Conservation (phyloP, 2,113 vertebrate genomes). For the Odocoileus virginianus region DNA sequence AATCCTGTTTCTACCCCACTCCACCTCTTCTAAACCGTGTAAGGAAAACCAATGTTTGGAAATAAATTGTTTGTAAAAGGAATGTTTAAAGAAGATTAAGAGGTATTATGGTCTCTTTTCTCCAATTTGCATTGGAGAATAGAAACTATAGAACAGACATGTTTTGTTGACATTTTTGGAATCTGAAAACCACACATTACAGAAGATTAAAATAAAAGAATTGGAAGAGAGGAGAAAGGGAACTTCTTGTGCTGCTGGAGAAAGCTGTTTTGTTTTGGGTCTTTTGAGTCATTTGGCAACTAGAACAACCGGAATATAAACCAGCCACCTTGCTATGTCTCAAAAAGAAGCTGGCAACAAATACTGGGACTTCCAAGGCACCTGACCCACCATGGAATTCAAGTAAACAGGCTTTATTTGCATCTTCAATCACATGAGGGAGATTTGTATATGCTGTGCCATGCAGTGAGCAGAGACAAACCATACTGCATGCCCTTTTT, state of each 20-base stretch:
- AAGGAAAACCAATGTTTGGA: slow-evolving; percentile 2
- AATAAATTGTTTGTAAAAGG: slow-evolving; percentile 39
- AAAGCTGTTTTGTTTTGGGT: background rate
- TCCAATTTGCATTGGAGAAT: slow-evolving; percentile 46
- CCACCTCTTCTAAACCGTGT: background rate
- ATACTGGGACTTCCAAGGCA: background rate
- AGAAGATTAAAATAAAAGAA: slow-evolving; percentile 45
- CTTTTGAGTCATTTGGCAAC: slow-evolving; percentile 23
- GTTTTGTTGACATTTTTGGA: slow-evolving; percentile 47
- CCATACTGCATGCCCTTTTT: background rate
- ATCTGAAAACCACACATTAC: slow-evolving; percentile 9
- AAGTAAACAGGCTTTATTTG: background rate
- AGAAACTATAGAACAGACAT: background rate
- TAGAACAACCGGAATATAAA: background rate
- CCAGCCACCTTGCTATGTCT: slow-evolving; percentile 16
- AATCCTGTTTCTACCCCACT: background rate
- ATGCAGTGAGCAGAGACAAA: background rate
- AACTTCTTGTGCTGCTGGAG: background rate
- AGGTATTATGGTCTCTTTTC: background rate
- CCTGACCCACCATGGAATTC: background rate
- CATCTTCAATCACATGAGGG: background rate
- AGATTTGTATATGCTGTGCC: background rate
- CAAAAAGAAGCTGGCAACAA: slow-evolving; percentile 34
- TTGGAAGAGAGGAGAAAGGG: background rate
- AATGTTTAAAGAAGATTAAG: slow-evolving; percentile 41